Percentiles rank a stretch among this genome's conserved stretches.
phyloP scores from a whole-genome alignment of 2,888 invertebrate species.

The Quadroppia sp. region DNA sequence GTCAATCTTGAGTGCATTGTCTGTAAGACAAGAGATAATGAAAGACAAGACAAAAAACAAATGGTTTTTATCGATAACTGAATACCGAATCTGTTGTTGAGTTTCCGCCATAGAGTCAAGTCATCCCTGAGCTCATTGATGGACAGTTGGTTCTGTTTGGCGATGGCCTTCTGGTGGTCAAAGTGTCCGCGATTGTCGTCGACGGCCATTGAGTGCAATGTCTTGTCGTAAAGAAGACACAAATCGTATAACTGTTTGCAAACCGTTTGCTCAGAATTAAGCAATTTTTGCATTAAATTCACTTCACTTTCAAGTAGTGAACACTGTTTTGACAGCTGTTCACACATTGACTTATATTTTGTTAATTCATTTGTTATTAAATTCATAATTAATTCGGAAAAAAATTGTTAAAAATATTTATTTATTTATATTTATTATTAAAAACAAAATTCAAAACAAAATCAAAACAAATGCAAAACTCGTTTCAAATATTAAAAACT shows the following conservation, averaged over 20 bases:
- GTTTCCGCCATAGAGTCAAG: background rate
- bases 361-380: background rate
- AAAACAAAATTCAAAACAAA: too few relatives aligned
- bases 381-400: background rate
- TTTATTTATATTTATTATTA: too few relatives aligned
- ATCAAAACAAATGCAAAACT: too few relatives aligned
- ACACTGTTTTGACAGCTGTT: background rate
- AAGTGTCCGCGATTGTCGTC: background rate
- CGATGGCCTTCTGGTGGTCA: background rate
- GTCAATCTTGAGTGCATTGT: too few relatives aligned
- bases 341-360: background rate
- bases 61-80: too few relatives aligned
- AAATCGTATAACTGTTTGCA: background rate
- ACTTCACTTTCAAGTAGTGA: background rate
- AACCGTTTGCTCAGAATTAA: background rate
- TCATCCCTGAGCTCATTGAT: background rate
- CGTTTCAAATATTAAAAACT: too few relatives aligned
- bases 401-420: too few relatives aligned
- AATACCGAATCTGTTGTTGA: background rate
- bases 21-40: too few relatives aligned
- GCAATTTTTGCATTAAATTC: background rate
- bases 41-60: too few relatives aligned
- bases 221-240: background rate
- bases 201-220: background rate
- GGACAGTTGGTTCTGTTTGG: background rate